A percentile compares a stretch with the other conserved stretches of the same genome.
Conservation (phyloP, 2,888 invertebrate species). For the Drosophila diplacantha region DNA sequence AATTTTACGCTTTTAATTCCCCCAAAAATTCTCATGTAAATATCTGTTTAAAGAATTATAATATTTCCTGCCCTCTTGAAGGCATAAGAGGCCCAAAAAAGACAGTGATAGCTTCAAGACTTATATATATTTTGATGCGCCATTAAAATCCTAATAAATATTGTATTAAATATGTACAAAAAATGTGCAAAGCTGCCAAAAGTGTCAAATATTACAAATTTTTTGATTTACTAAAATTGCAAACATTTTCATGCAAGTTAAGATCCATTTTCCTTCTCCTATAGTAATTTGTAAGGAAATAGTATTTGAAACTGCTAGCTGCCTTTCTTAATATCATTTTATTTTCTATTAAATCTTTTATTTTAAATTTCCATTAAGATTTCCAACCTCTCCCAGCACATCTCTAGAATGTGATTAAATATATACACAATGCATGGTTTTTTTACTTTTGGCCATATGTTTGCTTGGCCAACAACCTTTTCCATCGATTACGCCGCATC, state of each 20-base stretch:
- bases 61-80: neutral
- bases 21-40: neutral
- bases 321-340: neutral
- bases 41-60: neutral
- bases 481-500: constrained; percentile 29
- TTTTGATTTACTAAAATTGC: no score
- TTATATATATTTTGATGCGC: no score
- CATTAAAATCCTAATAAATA: no score
- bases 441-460: constrained; percentile 25
- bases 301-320: no score
- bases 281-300: no score
- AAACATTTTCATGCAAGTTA: neutral
- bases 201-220: no score
- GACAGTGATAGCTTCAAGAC: no score
- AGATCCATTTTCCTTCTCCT: no score
- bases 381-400: neutral
- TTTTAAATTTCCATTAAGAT: neutral
- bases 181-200: no score
- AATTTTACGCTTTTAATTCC: no score
- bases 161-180: no score
- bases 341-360: neutral
- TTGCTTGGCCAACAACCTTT: constrained; percentile 55
- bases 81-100: no score
- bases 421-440: neutral
- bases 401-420: constrained; percentile 2